Evolutionary conservation across 2,888 invertebrate species (phyloP), one percentile per base, ranked within the genome.

Genomic region (Eristalis arbustorum): DNA sequence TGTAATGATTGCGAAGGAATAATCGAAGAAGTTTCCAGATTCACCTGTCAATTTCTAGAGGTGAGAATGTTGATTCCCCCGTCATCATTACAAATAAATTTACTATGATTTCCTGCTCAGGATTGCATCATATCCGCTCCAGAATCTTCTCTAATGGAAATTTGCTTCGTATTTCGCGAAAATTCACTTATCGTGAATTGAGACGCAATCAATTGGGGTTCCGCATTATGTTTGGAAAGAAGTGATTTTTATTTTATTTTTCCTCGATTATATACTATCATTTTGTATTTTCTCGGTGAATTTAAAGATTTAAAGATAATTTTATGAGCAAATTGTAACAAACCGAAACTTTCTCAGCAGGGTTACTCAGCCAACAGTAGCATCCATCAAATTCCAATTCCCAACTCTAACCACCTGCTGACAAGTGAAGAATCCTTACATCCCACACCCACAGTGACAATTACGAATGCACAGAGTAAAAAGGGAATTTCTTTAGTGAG

Each of bases 101-200:
- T 88, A 89, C 89, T 88, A 89, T 88, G 90, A 92, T 92, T 91
- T 92, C 92, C 92, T 91, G 91, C 88, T 89, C 90, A 83, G 90
- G 89, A 91, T 90, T 90, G 91, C 87, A 89, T 90, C 89, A 92
- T 91, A 92, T 92, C 92, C 92, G 91, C 88, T 88, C 72, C 67
- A 78, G 79, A 87, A 79, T 78, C 78, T 37, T 75, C 79, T 34
- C 22, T 81, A 81, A 81, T 83, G 67, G 83, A 82, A 83, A 83
- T 84, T 84, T 69, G 72, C 61, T 79, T 76, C 66, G 62, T 22
- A 67, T 66, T 82, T 72, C 61, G 69, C 76, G 79, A 37, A n/a
- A 84, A 84, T 68, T 88, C 73, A 88, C 69, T 88, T 88, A 87
- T n/a, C 63, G 18, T 25, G 8, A 59, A 78, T 69, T 83, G 83